A percentile compares a stretch with the other conserved stretches of the same genome.
Evolutionary conservation across 2,797 vertebrate species (phyloP).

Genomic region (Eptatretus atami): DNA sequence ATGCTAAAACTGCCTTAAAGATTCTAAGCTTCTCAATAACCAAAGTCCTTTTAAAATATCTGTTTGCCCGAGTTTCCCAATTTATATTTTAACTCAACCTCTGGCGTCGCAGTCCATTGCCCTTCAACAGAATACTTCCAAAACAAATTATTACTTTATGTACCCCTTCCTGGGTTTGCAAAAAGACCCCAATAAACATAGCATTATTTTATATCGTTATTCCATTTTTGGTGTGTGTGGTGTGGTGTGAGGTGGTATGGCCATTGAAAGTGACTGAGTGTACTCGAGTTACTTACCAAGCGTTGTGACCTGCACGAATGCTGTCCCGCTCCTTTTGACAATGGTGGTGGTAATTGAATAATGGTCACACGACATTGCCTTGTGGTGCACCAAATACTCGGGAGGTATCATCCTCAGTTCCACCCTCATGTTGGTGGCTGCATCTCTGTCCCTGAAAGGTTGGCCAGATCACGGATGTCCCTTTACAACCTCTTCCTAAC

Average conservation of each 20-base stretch:
- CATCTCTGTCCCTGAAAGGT: conserved; percentile 15
- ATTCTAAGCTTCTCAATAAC: too few relatives aligned
- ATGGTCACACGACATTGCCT: conserved; percentile 36
- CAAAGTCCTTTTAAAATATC: too few relatives aligned
- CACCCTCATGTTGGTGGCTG: conserved; percentile 27
- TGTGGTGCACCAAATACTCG: conserved; percentile 52
- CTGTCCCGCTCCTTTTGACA: conserved; percentile 39
- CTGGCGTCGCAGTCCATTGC: too few relatives aligned
- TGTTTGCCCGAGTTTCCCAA: too few relatives aligned
- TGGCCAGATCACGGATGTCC: neutral
- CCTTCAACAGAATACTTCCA: too few relatives aligned
- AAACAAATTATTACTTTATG: too few relatives aligned
- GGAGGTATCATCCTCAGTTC: conserved; percentile 24
- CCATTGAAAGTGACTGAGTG: neutral
- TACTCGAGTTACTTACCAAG: conserved; percentile 16
- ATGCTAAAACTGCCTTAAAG: too few relatives aligned
- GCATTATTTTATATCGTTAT: too few relatives aligned
- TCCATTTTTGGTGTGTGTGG: neutral
- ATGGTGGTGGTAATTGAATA: conserved; percentile 52
- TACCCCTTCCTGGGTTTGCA: too few relatives aligned
- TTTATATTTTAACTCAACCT: too few relatives aligned
- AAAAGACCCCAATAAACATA: too few relatives aligned
- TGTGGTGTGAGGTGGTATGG: neutral
- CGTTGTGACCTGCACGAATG: conserved; percentile 29
- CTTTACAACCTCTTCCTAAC: too few relatives aligned